These are phyloP conservation scores for Cetonia aurata DNA, from an alignment of 2,888 invertebrate species.

Conservation along the genomic window DNA sequence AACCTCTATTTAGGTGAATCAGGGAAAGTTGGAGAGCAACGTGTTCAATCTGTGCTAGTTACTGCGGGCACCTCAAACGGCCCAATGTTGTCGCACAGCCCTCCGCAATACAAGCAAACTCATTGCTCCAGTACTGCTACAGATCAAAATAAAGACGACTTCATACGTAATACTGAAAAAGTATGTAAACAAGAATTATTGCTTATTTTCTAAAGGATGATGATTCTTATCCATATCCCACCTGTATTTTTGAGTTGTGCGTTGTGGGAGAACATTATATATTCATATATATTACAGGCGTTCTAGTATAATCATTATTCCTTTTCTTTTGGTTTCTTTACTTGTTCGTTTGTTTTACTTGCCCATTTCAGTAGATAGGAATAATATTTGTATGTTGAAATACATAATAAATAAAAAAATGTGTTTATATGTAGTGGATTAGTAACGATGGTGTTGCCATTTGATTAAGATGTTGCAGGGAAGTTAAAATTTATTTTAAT, in stretches of 20 bases:
- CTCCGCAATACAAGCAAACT: conserved; percentile 61
- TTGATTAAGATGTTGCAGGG: no score
- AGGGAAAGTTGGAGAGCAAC: conserved; percentile 58
- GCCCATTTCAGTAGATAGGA: no score
- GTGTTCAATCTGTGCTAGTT: conserved; percentile 64
- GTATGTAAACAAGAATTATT: conserved; percentile 53
- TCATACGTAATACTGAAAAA: conserved; percentile 61
- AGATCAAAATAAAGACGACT: conserved; percentile 60
- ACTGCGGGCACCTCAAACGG: conserved; percentile 65
- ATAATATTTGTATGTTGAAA: no score
- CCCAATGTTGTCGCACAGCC: conserved; percentile 64
- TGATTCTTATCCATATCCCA: neutral
- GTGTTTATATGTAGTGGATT: no score
- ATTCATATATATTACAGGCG: conserved; percentile 1
- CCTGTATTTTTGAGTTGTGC: conserved; percentile 13
- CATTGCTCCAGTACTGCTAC: conserved; percentile 57
- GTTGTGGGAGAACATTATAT: no score
- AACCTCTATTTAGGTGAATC: conserved; percentile 51
- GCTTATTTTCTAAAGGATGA: conserved; percentile 25
- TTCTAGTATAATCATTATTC: conserved; percentile 1
- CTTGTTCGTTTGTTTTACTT: no score
- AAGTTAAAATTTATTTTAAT: no score
- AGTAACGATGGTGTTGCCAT: no score
- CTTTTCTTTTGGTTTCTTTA: neutral
- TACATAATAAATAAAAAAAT: no score